Evolutionary conservation across 2,797 vertebrate species (phyloP).

Genomic region (Sebastes dallii): DNA sequence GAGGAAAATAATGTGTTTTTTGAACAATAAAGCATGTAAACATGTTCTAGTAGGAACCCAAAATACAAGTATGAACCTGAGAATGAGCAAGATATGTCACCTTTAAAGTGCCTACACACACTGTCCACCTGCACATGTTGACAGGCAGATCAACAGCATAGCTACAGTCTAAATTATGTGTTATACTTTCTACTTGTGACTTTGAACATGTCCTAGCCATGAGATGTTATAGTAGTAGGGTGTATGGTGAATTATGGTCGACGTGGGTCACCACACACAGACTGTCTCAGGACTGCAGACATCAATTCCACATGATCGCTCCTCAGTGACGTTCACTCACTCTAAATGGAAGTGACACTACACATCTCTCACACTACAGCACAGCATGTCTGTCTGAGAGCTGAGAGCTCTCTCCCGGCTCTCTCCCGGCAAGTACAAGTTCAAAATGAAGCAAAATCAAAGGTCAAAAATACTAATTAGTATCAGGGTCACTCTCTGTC

Average conservation of each 20-base stretch:
- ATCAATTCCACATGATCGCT: slow-evolving; percentile 23
- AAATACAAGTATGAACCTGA: too few species aligned
- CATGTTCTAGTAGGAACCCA: too few species aligned
- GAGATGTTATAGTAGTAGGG: not conserved
- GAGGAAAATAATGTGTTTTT: too few species aligned
- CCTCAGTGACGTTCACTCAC: not conserved
- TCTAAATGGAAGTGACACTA: not conserved
- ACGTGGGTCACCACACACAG: not conserved
- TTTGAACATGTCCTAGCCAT: not conserved
- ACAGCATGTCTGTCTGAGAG: not conserved
- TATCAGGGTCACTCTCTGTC: not conserved
- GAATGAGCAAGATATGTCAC: fast-evolving
- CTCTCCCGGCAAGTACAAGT: not conserved
- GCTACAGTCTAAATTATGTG: not conserved
- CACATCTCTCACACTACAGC: not conserved
- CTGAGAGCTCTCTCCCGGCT: not conserved
- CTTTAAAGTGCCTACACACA: too few species aligned
- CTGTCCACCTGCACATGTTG: too few species aligned
- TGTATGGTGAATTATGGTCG: slow-evolving; percentile 7
- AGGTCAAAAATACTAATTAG: not conserved
- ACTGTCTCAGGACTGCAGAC: slow-evolving; percentile 21
- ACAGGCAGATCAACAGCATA: too few species aligned
- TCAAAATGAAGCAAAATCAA: not conserved
- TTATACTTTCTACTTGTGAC: not conserved
- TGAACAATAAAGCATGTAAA: too few species aligned